Evolutionary conservation across 2,113 vertebrate genomes (phyloP), one percentile per base, ranked within the genome.

Genomic region (Chaetura pelagica): DNA sequence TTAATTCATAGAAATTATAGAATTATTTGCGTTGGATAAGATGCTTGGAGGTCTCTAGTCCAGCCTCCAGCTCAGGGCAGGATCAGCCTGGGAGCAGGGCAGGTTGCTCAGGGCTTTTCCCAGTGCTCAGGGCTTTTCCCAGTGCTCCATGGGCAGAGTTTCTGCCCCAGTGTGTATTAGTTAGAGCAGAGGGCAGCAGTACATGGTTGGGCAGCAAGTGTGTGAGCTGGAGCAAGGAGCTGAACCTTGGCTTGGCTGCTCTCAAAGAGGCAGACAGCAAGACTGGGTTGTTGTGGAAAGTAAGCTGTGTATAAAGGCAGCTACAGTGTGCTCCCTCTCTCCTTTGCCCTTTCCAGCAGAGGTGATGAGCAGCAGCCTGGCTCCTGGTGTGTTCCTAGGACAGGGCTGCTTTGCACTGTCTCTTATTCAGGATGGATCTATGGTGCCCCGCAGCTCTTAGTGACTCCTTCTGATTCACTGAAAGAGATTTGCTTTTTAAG

Each of bases 381-480:
- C 30, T 61, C n/a, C 54, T 4, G 3, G 29, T 2, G 0, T 29
- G 67, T n/a, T 80, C 27, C 83, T 55, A 44, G 44, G 7, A 67
- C 32, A 75, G 49, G 46, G 34, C 52, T 92, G 59, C 55, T 77
- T 61, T 1, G 0, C 8, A 3, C 46, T 59, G 29, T 29, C 68
- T 73, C 58, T 29, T 85, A 38, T 58, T 89, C 69, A 46, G 67
- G 69, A 46, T 11, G 51, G 32, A 55, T 29, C 68, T 22, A 1
- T 52, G 52, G 34, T 92, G 52, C 42, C 75, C 69, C 76, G 40
- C 58, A 91, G 74, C 59, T 74, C 34, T 58, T 40, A 42, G 55
- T 69, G 55, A 27, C 46, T 76, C 46, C 30, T 87, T 75, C 48
- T 71, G 71, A 85, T 91, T 83, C 79, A 83, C 72, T 75, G 85